Conservation (phyloP, 2,113 vertebrate genomes). For the Pterocles burchelli region DNA sequence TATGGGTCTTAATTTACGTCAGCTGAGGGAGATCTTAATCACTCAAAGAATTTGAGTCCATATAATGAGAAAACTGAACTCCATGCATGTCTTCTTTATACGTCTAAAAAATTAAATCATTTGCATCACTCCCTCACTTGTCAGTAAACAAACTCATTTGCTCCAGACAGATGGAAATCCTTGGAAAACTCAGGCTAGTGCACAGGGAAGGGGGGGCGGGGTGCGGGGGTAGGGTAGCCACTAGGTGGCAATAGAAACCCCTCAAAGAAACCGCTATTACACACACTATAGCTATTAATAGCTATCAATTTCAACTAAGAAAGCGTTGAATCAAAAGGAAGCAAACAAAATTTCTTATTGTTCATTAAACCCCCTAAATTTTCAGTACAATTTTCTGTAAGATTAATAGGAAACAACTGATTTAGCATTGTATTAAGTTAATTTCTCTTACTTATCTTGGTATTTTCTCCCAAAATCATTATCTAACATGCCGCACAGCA, state of each 20-base stretch:
- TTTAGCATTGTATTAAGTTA: not conserved
- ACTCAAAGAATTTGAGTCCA: not conserved
- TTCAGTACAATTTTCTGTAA: not conserved
- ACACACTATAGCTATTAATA: fast-evolving
- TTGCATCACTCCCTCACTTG: not conserved
- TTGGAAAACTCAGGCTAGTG: fast-evolving
- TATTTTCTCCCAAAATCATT: not conserved
- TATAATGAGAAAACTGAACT: not conserved
- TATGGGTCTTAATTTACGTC: not conserved
- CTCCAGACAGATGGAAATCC: not conserved
- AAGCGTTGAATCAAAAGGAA: not conserved
- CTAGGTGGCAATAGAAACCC: slow-evolving; percentile 80
- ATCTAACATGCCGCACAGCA: not conserved
- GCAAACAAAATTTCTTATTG: not conserved
- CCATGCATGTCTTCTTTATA: not conserved
- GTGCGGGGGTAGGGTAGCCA: not conserved
- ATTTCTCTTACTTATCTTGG: not conserved
- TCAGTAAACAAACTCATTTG: not conserved
- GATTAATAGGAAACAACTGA: not conserved
- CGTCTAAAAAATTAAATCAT: not conserved
- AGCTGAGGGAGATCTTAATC: not conserved
- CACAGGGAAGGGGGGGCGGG: not conserved
- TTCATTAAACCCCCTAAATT: not conserved
- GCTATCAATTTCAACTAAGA: not conserved
- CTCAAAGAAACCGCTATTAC: not conserved